Evolutionary conservation across 2,113 vertebrate genomes (phyloP), one percentile per base, ranked within the genome.

Genomic region (Orycteropus afer): DNA sequence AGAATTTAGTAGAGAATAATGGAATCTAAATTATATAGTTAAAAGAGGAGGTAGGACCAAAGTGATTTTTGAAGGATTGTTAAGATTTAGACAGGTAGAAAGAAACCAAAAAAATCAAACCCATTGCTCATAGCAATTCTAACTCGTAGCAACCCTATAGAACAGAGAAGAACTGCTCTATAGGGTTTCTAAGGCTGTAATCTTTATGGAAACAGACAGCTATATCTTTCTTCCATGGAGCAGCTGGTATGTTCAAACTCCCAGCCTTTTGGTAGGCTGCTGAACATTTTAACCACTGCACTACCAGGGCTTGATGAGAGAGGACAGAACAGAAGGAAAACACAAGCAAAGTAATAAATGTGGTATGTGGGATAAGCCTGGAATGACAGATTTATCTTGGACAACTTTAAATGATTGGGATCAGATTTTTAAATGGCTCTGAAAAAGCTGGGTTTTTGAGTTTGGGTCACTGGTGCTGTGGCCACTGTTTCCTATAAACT

Each of bases 351-450:
- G 40, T 81, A 17, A 65, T 34, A 73, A 42, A 42, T 42, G 45
- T 27, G 71, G 3, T 42, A 14, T 73, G 40, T 42, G 40, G 37
- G 22, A 71, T 71, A 71, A 40, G 37, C 67, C 37, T 40, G n/a
- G 61, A 71, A 40, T 83, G 40, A 63, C 29, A 85, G 3, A 47
- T 53, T 76, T 89, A 80, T 47, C 42, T 69, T 47, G 40, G 71
- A n/a, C 74, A 7, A 27, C 14, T 88, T 45, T 57, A 55, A 77
- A 57, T 74, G 42, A 45, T 4, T 45, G 87, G 34, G 37, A 65
- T 69, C 77, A 90, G 34, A 49, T 78, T 78, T n/a, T 79, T 84
- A 47, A 91, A 90, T 71, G 29, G 20, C 51, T 90, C 51, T 92
- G 13, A 87, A 34, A 69, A 80, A 45, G 32, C 25, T 29, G 29